Base-by-base conservation (phyloP, 2,888 invertebrate genomes). In the Lissocephala sabroskyi region DNA sequence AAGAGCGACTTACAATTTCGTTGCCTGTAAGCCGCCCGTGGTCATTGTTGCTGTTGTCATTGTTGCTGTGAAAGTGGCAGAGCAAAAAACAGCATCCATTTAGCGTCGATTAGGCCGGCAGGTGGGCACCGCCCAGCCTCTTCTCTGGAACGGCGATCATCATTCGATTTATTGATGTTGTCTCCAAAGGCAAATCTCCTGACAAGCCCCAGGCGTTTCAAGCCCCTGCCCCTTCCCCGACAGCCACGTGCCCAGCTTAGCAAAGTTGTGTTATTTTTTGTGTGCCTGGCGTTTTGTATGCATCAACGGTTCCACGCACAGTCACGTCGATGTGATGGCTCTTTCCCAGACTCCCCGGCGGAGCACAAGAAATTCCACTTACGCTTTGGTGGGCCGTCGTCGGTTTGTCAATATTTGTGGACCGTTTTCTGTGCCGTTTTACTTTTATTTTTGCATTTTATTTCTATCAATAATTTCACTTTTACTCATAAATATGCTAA, bases 401-500 rank as follows among this genome's bases (percentile, higher is more conserved):
- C n/a, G 9, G 23, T 2, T 29, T 50, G 73, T 65, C 62, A 76
- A 77, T 75, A 67, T 78, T 78, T 56, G 73, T 66, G 40, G 63
- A 58, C 52, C 65, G 52, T 52, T 57, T 68, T 58, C 49, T 44
- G 56, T 48, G 16, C 10, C 36, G 19, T 11, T 29, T 29, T 29
- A 18, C 32, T 43, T 29, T 48, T 47, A 45, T 28, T 42, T 17
- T 41, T 35, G 33, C 13, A 7, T 40, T 30, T 56, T 62, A 49
- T 33, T 47, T 56, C 53, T 45, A 57, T 66, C 52, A 58, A 66
- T 68, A 79, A 71, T 79, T 77, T 79, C 79, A 77, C 79, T 77
- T 77, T 79, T 77, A 78, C 74, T 71, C 78, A 79, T 78, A 65
- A 78, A 79, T 79, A 77, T 77, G 77, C 65, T 77, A 77, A 77